Conservation (phyloP, 2,888 invertebrate species). For the Gnatocerus cornutus region DNA sequence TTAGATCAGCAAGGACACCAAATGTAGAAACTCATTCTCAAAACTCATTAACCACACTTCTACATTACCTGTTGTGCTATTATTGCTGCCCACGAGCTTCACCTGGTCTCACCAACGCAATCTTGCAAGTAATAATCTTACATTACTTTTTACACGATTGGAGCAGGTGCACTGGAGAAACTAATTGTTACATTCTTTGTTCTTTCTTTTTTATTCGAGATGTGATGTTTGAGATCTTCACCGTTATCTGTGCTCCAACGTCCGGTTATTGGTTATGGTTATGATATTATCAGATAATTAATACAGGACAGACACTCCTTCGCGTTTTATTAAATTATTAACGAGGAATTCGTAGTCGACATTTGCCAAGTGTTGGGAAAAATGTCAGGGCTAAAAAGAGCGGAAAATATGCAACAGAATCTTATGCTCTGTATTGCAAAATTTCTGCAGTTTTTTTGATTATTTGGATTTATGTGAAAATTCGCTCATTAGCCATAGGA, state of each 20-base stretch:
- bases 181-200: slow-evolving; percentile 34
- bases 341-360: not conserved
- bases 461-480: no score
- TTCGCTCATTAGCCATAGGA: no score
- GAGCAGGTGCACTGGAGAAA: slow-evolving; percentile 37
- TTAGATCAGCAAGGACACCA: slow-evolving; percentile 23
- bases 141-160: slow-evolving; percentile 25
- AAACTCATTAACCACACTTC: slow-evolving; percentile 43
- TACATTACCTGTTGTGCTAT: slow-evolving; percentile 43
- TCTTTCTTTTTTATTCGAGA: slow-evolving; percentile 5
- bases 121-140: slow-evolving; percentile 39
- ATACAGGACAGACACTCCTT: slow-evolving; percentile 18
- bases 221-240: slow-evolving; percentile 1
- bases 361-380: not conserved
- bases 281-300: slow-evolving; percentile 13
- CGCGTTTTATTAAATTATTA: not conserved
- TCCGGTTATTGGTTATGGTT: slow-evolving; percentile 15
- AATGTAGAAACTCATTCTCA: slow-evolving; percentile 35
- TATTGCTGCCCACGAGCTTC: slow-evolving; percentile 43
- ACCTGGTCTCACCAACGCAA: slow-evolving; percentile 40
- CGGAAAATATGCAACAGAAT: no score
- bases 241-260: slow-evolving; percentile 1
- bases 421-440: no score
- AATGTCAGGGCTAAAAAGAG: not conserved
- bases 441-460: no score